A percentile compares a stretch with the other conserved stretches of the same genome.
Conservation (phyloP, 1,140 invertebrate species). For the Zaprionus africanus region DNA sequence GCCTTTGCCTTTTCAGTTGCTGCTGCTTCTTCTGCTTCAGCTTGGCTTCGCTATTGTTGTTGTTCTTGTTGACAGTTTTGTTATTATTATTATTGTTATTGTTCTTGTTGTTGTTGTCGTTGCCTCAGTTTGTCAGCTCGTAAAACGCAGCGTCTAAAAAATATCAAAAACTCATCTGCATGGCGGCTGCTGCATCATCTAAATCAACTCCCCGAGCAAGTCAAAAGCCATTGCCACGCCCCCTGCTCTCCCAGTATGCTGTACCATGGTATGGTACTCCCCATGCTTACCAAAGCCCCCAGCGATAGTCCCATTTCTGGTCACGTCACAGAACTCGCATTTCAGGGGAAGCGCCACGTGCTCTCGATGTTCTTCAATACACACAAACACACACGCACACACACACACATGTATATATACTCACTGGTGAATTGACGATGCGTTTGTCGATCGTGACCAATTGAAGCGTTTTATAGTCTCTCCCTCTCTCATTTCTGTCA, state of each 20-base stretch:
- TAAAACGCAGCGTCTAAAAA: slow-evolving; percentile 58
- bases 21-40: slow-evolving; percentile 16
- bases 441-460: slow-evolving; percentile 31
- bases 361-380: slow-evolving; percentile 8
- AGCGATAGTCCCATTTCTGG: slow-evolving; percentile 4
- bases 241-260: background rate
- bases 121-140: slow-evolving; percentile 67
- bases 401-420: background rate
- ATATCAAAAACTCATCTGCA: slow-evolving; percentile 37
- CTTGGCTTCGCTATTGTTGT: slow-evolving; percentile 35
- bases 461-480: slow-evolving; percentile 7
- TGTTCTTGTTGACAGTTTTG: slow-evolving; percentile 24
- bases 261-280: too few relatives aligned
- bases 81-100: background rate
- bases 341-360: slow-evolving; percentile 14
- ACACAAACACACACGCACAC: background rate
- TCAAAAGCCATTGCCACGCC: background rate
- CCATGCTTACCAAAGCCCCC: background rate
- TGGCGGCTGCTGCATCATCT: slow-evolving; percentile 39
- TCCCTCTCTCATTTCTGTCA: slow-evolving; percentile 10
- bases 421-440: slow-evolving; percentile 3
- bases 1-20: slow-evolving; percentile 13
- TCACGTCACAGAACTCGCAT: slow-evolving; percentile 32
- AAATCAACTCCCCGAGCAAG: slow-evolving; percentile 37
- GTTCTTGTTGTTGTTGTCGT: slow-evolving; percentile 10